Conservation (phyloP, 2,888 invertebrate genomes). For the Rhagium mordax region DNA sequence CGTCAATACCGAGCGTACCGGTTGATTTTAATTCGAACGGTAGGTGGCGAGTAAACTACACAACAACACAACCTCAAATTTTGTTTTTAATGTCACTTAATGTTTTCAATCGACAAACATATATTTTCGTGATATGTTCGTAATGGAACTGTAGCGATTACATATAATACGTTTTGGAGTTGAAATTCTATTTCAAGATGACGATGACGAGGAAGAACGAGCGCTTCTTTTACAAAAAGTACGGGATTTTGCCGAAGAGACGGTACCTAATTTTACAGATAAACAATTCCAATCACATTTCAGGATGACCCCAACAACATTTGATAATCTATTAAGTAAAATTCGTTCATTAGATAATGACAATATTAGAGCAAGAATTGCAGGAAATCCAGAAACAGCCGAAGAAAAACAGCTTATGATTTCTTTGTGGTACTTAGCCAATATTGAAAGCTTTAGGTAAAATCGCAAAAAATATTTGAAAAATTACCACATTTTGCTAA, state of each 20-base stretch:
- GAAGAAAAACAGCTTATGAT: conserved; percentile 5
- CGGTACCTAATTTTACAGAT: conserved; percentile 8
- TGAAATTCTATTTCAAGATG: background rate
- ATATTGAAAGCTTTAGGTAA: conserved; percentile 14
- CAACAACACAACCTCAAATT: too few relatives aligned
- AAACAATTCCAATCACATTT: background rate
- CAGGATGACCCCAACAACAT: background rate
- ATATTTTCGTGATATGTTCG: too few relatives aligned
- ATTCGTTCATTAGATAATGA: background rate
- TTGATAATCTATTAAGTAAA: background rate
- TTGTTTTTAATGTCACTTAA: too few relatives aligned
- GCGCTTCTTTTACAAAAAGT: background rate
- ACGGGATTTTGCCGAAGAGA: background rate
- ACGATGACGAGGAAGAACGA: background rate
- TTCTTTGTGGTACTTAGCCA: background rate
- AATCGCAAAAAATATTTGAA: background rate
- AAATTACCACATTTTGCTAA: background rate
- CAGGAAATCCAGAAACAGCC: background rate
- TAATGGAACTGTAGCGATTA: background rate
- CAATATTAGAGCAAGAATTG: background rate
- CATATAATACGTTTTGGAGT: background rate
- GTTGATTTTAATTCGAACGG: too few relatives aligned
- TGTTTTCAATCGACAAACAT: too few relatives aligned
- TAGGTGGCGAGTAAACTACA: too few relatives aligned
- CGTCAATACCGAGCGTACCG: too few relatives aligned